Evolutionary conservation across 1,140 invertebrate genomes (phyloP).

Genomic region (Cyrtorhinus lividipennis): DNA sequence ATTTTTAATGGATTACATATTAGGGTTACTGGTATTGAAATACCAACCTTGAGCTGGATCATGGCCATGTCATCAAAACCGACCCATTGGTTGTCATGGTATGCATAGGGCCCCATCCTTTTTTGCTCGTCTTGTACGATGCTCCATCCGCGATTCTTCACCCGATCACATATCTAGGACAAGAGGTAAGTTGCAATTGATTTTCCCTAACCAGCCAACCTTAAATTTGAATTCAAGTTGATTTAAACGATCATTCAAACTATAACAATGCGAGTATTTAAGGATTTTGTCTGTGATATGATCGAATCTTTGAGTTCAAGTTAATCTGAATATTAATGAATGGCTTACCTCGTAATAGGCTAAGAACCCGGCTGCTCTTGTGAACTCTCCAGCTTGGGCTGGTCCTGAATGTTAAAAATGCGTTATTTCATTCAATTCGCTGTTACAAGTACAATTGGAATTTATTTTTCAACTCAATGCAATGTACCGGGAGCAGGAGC

Average conservation of each 20-base stretch:
- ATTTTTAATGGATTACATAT: too few species aligned
- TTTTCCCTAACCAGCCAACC: background rate
- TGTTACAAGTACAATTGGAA: too few species aligned
- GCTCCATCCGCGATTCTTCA: conserved; percentile 61
- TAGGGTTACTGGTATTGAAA: background rate
- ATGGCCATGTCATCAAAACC: conserved; percentile 71
- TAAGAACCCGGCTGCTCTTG: conserved; percentile 66
- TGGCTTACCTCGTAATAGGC: conserved; percentile 66
- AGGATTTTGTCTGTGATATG: too few species aligned
- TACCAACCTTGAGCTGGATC: conserved; percentile 48
- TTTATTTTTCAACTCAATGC: too few species aligned
- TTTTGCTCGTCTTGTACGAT: conserved; percentile 56
- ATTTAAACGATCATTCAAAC: conserved; percentile 5
- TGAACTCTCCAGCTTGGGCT: conserved; percentile 65
- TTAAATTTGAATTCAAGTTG: conserved; percentile 9
- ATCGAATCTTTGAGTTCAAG: too few species aligned
- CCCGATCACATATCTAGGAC: conserved; percentile 63
- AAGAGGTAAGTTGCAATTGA: too few species aligned
- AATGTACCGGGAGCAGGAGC: conserved; percentile 47
- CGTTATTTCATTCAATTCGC: too few species aligned
- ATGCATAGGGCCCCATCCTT: conserved; percentile 73
- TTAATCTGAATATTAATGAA: too few species aligned
- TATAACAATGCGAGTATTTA: conserved; percentile 4
- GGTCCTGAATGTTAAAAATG: conserved; percentile 35
- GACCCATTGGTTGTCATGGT: conserved; percentile 75